A percentile compares a stretch with the other conserved stretches of the same genome.
Conservation (phyloP, 2,888 invertebrate genomes). For the Eristalis arbustorum region DNA sequence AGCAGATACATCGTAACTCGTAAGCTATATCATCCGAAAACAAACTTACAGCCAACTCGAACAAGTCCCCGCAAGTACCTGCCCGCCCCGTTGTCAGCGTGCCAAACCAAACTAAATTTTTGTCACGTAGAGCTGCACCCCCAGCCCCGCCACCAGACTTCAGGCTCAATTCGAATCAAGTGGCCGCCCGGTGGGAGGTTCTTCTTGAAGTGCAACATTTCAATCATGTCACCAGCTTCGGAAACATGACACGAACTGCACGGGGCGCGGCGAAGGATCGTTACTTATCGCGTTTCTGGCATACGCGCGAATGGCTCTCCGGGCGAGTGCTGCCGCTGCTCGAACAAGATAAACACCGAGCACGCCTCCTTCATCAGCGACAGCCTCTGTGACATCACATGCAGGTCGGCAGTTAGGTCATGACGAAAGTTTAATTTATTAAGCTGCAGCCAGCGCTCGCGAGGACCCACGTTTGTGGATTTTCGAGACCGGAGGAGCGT, state of each 20-base stretch:
- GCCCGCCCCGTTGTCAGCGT: conserved; percentile 13
- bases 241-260: conserved; percentile 14
- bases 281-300: conserved; percentile 47
- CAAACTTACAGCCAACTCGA: conserved; percentile 54
- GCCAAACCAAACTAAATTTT: conserved; percentile 54
- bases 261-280: not conserved
- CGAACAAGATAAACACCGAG: conserved; percentile 58
- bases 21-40: conserved; percentile 22
- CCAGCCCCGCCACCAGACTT: not conserved
- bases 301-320: conserved; percentile 50
- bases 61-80: conserved; percentile 43
- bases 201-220: conserved; percentile 53
- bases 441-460: conserved; percentile 39
- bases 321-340: conserved; percentile 17
- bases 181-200: not conserved
- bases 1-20: conserved; percentile 13
- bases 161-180: not conserved
- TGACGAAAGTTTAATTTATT: conserved; percentile 64
- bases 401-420: conserved; percentile 65
- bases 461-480: conserved; percentile 38
- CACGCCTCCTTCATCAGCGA: conserved; percentile 33
- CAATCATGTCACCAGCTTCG: conserved; percentile 39
- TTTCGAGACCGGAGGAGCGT: conserved; percentile 19
- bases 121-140: conserved; percentile 51
- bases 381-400: conserved; percentile 46